These are phyloP conservation scores for Galendromus occidentalis DNA, from an alignment of 1,140 invertebrate genomes.

Conservation along the genomic window DNA sequence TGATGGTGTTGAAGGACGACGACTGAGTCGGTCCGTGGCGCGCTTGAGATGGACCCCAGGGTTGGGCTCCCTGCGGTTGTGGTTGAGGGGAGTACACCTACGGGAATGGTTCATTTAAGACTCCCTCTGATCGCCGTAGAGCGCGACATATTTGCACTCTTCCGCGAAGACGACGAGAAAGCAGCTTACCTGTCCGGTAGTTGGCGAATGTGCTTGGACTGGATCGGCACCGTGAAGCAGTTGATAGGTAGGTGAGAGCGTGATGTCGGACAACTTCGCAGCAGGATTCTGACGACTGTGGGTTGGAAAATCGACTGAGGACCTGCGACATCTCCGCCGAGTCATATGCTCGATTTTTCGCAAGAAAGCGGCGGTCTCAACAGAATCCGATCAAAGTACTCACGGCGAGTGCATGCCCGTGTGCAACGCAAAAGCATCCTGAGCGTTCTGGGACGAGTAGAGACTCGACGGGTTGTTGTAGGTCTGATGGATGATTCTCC, in stretches of 20 bases:
- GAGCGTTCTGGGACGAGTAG: not conserved
- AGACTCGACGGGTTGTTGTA: not conserved
- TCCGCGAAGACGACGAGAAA: not conserved
- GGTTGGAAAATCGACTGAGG: no score
- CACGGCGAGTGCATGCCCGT: conserved; percentile 7
- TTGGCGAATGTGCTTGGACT: not conserved
- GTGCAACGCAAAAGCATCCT: not conserved
- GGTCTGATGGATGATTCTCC: conserved; percentile 2
- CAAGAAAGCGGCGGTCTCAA: no score
- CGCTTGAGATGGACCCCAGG: not conserved
- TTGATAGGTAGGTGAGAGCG: conserved; percentile 3
- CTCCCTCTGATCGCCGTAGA: not conserved
- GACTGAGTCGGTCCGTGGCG: not conserved
- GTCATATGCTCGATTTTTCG: no score
- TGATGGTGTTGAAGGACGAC: not conserved
- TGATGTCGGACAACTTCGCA: not conserved
- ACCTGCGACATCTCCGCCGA: no score
- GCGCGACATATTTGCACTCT: not conserved
- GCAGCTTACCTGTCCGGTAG: not conserved
- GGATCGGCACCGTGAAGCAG: not conserved
- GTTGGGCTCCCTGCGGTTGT: not conserved
- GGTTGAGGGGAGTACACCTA: not conserved
- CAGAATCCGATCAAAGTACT: not conserved
- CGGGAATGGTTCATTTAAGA: not conserved
- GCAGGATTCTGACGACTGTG: not conserved